Percentiles rank a stretch among this genome's conserved stretches.
Evolutionary conservation across 2,113 vertebrate species (phyloP).

Genomic region (Bagarius yarrelli): DNA sequence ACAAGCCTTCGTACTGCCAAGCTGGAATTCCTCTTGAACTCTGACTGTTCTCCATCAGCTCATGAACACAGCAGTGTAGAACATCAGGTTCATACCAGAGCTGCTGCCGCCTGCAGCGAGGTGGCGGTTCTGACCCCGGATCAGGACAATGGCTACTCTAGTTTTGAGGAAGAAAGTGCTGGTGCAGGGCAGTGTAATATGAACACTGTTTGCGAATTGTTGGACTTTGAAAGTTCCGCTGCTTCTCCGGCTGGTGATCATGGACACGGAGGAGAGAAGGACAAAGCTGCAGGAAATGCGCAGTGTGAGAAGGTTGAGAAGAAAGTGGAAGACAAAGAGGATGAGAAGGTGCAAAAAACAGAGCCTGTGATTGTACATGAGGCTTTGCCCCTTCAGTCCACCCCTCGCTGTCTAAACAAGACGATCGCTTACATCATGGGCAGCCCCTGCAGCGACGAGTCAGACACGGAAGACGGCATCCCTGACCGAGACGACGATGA

Average conservation of each 20-base stretch:
- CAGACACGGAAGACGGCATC: constrained; percentile 65
- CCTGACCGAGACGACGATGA: constrained; percentile 56
- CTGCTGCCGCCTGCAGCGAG: constrained; percentile 50
- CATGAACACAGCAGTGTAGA: not conserved
- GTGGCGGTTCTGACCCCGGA: constrained; percentile 58
- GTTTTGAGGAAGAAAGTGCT: constrained; percentile 84
- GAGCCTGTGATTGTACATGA: not conserved
- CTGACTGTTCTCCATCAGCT: constrained; percentile 34
- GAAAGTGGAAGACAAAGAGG: constrained; percentile 8
- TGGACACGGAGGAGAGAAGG: constrained; percentile 19
- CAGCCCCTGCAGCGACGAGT: constrained; percentile 73
- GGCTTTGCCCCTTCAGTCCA: rapidly evolving
- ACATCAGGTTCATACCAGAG: constrained; percentile 36
- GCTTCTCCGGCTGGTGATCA: constrained; percentile 3
- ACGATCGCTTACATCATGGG: constrained; percentile 92
- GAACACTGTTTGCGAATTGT: not conserved
- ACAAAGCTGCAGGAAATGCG: not conserved
- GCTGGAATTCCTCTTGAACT: constrained; percentile 44
- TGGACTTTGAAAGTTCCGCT: not conserved
- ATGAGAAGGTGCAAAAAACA: not conserved
- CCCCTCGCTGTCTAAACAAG: constrained; percentile 80
- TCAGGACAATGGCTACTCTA: constrained; percentile 76
- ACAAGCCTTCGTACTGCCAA: constrained; percentile 45
- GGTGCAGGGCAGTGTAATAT: constrained; percentile 37
- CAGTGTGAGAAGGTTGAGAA: not conserved